Evolutionary conservation across 2,113 vertebrate genomes (phyloP), one percentile per base, ranked within the genome.

Genomic region (Empidonax traillii): DNA sequence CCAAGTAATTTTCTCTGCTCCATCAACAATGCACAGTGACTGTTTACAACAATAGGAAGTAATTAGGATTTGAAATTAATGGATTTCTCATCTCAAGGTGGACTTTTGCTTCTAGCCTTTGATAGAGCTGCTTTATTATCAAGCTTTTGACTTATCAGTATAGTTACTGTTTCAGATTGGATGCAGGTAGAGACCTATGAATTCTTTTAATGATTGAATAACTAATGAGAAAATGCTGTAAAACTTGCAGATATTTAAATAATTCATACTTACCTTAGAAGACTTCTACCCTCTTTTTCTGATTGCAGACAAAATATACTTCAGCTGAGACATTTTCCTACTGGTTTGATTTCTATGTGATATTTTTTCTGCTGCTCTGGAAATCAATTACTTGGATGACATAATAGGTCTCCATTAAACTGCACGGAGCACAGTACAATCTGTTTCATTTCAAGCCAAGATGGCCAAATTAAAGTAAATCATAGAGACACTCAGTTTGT

Each of bases 141-240:
- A 80, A 77, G 46, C 8, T 94, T 72, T 73, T 86, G 65, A 56
- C 59, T 77, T 35, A 35, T 95, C 65, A 68, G 3, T 69, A 59
- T 63, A 80, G 16, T 33, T 73, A 51, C 7, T 66, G 16, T 27
- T 43, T 94, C 47, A 93, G 41, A 58, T 0, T 74, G 73, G 52
- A 73, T 88, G 52, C 59, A 88, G 72, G 35, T 49, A 88, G 65
- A 91, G 65, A 83, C 35, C 49, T 84, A 51, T 46, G 79, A 90
- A 80, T 88, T 86, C 94, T 88, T 89, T 95, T 92, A 93, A 87
- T 75, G 76, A 78, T 15, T 68, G 75, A 94, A 96, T 89, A 94
- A 84, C 69, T 72, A 84, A 90, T 68, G 66, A 93, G 61, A 88
- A 95, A 95, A 86, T 81, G 47, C 28, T 81, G 52, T 46, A 71